Evolutionary conservation across 2,888 invertebrate genomes (phyloP).

Genomic region (Spatulosminthurus flaviceps): DNA sequence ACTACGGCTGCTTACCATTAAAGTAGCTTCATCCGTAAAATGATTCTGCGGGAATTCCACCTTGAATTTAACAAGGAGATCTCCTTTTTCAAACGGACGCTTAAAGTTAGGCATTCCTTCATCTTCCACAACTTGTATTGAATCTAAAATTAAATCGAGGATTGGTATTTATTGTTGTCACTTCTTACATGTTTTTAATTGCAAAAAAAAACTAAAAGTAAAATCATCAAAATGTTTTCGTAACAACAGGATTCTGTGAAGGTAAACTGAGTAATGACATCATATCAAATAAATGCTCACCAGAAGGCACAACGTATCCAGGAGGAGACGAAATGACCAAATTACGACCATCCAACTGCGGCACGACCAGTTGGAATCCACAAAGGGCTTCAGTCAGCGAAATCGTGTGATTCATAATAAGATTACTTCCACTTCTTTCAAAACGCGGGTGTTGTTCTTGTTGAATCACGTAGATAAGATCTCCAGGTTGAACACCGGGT

Average conservation of each 20-base stretch:
- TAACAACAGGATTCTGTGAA: too few species aligned
- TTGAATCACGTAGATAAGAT: conserved; percentile 86
- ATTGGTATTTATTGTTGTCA: too few species aligned
- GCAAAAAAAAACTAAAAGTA: too few species aligned
- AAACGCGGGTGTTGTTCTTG: conserved; percentile 83
- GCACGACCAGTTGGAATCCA: conserved; percentile 84
- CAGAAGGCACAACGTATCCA: conserved; percentile 85
- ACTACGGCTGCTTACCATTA: too few species aligned
- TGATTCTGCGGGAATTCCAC: conserved; percentile 85
- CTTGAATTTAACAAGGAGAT: conserved; percentile 85
- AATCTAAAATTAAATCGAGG: too few species aligned
- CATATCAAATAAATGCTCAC: conserved; percentile 67
- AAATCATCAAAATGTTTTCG: too few species aligned
- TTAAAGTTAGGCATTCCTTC: conserved; percentile 92
- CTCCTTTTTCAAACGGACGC: conserved; percentile 86
- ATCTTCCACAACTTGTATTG: conserved; percentile 77
- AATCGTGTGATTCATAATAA: conserved; percentile 78
- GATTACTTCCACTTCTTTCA: conserved; percentile 79
- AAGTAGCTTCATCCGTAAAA: conserved; percentile 75
- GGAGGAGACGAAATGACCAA: conserved; percentile 78
- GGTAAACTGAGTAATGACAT: too few species aligned
- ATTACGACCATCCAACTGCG: conserved; percentile 88
- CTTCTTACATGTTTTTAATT: too few species aligned
- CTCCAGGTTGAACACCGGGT: conserved; percentile 65
- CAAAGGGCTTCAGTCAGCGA: conserved; percentile 89